These are phyloP conservation scores for Ciona savignyi DNA, from an alignment of 23 tunicate species.

Conservation along the genomic window DNA sequence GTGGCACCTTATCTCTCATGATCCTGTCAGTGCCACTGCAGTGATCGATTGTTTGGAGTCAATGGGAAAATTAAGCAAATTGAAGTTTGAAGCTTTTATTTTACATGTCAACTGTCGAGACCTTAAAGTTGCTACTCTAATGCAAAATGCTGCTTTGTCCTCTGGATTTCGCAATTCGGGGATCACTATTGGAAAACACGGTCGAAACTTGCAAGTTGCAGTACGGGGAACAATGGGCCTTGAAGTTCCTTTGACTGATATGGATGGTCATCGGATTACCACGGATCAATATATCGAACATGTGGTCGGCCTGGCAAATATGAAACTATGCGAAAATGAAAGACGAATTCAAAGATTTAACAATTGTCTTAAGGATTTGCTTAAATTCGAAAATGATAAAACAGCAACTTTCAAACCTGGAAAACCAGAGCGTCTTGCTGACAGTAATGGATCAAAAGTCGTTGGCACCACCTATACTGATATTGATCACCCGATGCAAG, in stretches of 20 bases:
- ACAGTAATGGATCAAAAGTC: no score
- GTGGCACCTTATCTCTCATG: slow-evolving; percentile 54
- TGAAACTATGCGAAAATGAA: slow-evolving; percentile 38
- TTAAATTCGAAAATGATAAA: no score
- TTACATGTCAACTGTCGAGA: slow-evolving; percentile 52
- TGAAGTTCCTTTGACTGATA: slow-evolving; percentile 72
- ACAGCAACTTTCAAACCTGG: no score
- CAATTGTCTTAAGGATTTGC: background rate
- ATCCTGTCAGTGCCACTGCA: background rate
- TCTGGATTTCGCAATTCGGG: slow-evolving; percentile 84
- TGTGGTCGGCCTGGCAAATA: slow-evolving; percentile 45
- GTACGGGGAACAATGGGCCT: slow-evolving; percentile 61
- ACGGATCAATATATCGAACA: slow-evolving; percentile 37
- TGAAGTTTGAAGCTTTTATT: slow-evolving; percentile 76
- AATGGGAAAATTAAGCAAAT: slow-evolving; percentile 12
- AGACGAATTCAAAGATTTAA: slow-evolving; percentile 24
- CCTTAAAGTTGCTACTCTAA: slow-evolving; percentile 25
- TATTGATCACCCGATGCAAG: no score
- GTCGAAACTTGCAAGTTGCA: slow-evolving; percentile 44
- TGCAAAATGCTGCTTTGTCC: slow-evolving; percentile 40
- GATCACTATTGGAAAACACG: slow-evolving; percentile 46
- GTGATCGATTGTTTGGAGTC: slow-evolving; percentile 6
- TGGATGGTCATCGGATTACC: slow-evolving; percentile 17
- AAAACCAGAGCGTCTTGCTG: no score
- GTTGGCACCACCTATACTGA: no score